Percentiles rank a stretch among this genome's conserved stretches.
These are phyloP conservation scores for Actinia equina DNA, from an alignment of 64 coral and sea anemone species.

Conservation along the genomic window DNA sequence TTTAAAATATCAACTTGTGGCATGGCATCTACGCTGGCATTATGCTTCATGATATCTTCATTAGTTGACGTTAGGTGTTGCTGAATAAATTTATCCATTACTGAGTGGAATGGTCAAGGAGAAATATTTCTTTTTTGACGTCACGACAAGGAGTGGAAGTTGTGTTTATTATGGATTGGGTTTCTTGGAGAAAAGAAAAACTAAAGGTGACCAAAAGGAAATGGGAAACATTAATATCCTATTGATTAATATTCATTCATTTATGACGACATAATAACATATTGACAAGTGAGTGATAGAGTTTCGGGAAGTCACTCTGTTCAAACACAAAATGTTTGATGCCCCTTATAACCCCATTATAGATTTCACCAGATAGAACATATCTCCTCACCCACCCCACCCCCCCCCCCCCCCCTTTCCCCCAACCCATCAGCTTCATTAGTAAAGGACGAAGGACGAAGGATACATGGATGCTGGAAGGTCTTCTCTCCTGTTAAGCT, in stretches of 20 bases:
- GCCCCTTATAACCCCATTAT: too few species aligned
- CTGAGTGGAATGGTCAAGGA: conserved; percentile 54
- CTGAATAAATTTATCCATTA: conserved; percentile 67
- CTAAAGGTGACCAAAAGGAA: too few species aligned
- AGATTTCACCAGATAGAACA: not conserved
- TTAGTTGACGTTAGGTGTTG: conserved; percentile 54
- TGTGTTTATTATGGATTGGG: too few species aligned
- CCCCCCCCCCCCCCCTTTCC: not conserved
- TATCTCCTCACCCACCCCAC: too few species aligned
- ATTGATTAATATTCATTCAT: too few species aligned
- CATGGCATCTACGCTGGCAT: conserved; percentile 24
- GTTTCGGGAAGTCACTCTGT: too few species aligned
- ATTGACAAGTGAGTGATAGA: too few species aligned
- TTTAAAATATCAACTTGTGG: conserved; percentile 65
- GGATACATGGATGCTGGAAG: conserved; percentile 87
- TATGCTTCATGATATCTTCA: conserved; percentile 62
- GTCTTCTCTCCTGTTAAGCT: conserved; percentile 83
- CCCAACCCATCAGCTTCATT: not conserved
- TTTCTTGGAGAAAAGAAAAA: too few species aligned
- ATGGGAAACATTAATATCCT: too few species aligned
- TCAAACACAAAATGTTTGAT: too few species aligned
- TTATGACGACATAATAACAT: too few species aligned
- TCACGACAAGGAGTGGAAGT: not conserved
- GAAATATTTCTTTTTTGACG: not conserved
- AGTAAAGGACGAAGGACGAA: not conserved